phyloP scores from a whole-genome alignment of 2,888 invertebrate species.

The Nematopogon swammerdamellus region DNA sequence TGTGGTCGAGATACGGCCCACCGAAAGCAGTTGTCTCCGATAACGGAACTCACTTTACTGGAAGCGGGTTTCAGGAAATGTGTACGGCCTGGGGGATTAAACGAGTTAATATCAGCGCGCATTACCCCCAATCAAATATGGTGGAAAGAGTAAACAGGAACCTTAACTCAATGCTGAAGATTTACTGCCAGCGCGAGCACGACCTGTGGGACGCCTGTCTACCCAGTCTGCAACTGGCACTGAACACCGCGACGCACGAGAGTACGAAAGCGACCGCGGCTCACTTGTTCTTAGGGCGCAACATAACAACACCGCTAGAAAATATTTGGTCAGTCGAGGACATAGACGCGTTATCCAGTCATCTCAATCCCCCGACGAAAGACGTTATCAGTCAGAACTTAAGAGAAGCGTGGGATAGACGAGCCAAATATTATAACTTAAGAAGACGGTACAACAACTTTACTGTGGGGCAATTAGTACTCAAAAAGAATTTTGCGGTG shows the following conservation, averaged over 20 bases:
- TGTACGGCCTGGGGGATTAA: neutral
- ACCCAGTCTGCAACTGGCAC: neutral
- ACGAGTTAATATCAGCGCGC: neutral
- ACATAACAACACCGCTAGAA: neutral
- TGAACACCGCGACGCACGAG: neutral
- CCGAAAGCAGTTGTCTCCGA: neutral
- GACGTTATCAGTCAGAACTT: neutral
- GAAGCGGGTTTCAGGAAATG: neutral
- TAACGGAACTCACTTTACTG: neutral
- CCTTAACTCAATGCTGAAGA: too few relatives aligned
- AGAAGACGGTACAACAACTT: neutral
- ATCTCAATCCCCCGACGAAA: neutral
- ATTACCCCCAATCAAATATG: neutral
- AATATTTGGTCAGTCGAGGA: neutral
- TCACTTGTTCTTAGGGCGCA: neutral
- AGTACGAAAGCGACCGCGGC: neutral
- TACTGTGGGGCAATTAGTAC: neutral
- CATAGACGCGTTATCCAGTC: neutral
- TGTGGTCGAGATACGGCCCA: neutral
- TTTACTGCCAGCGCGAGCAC: neutral
- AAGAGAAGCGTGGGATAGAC: neutral
- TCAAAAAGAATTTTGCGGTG: neutral
- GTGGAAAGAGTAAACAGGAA: neutral
- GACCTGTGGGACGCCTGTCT: neutral
- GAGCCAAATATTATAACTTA: neutral